These are phyloP conservation scores for Scolanthus callimorphus DNA, from an alignment of 92 coral and sea anemone species.

Conservation along the genomic window DNA sequence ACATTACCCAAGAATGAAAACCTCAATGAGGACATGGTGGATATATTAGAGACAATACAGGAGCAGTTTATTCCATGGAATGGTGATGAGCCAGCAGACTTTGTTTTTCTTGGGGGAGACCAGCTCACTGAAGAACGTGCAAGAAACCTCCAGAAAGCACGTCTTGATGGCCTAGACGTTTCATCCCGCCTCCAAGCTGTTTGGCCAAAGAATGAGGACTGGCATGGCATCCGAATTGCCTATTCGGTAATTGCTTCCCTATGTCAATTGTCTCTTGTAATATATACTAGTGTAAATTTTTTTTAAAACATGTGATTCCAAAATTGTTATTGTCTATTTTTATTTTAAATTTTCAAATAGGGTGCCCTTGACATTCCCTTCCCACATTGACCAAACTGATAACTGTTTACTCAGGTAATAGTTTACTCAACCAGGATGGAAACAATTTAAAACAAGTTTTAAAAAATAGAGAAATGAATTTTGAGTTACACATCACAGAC, in stretches of 20 bases:
- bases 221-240: slow-evolving; percentile 67
- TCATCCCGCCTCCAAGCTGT: slow-evolving; percentile 34
- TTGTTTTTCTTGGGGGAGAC: slow-evolving; percentile 50
- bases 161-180: slow-evolving; percentile 29
- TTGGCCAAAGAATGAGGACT: slow-evolving; percentile 72
- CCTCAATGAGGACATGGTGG: slow-evolving; percentile 58
- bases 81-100: slow-evolving; percentile 16
- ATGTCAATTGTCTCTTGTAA: too few relatives aligned
- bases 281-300: background rate
- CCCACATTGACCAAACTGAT: too few relatives aligned
- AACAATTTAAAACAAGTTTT: too few relatives aligned
- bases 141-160: slow-evolving; percentile 53
- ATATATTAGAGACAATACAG: slow-evolving; percentile 43
- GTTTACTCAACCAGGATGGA: too few relatives aligned
- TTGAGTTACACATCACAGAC: too few relatives aligned
- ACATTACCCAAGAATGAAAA: slow-evolving; percentile 51
- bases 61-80: slow-evolving; percentile 39
- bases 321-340: too few relatives aligned
- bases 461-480: too few relatives aligned
- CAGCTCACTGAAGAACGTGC: slow-evolving; percentile 62
- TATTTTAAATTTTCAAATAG: too few relatives aligned
- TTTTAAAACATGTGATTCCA: too few relatives aligned
- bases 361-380: too few relatives aligned
- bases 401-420: too few relatives aligned
- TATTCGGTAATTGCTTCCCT: too few relatives aligned